A percentile compares a stretch with the other conserved stretches of the same genome.
Conservation (phyloP, 2,888 invertebrate genomes). For the Eristalinus aeneus region DNA sequence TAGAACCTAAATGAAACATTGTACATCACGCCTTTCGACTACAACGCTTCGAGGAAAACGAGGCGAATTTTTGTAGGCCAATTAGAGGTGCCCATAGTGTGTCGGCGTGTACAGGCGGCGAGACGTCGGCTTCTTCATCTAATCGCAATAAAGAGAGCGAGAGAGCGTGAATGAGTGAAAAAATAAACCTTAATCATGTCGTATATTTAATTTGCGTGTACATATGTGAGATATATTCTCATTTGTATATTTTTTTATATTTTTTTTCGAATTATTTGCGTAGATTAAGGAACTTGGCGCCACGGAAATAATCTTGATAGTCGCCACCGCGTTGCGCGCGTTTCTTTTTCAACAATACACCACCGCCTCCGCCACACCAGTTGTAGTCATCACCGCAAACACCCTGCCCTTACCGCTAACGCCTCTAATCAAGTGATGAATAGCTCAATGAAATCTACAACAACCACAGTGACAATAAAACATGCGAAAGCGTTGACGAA, state of each 20-base stretch:
- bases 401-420: neutral
- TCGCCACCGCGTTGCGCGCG: constrained; percentile 42
- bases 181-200: constrained; percentile 24
- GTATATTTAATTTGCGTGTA: constrained; percentile 31
- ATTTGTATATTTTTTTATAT: constrained; percentile 12
- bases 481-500: constrained; percentile 51
- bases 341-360: neutral
- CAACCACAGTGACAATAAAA: constrained; percentile 37
- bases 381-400: neutral
- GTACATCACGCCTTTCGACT: constrained; percentile 2
- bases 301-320: constrained; percentile 77
- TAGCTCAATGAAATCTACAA: constrained; percentile 55
- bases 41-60: neutral
- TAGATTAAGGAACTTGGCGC: constrained; percentile 79
- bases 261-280: constrained; percentile 75
- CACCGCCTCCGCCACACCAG: constrained; percentile 7
- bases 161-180: neutral
- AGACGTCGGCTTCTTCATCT: constrained; percentile 1
- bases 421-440: constrained; percentile 44
- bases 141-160: constrained; percentile 21
- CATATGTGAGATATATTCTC: neutral
- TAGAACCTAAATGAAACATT: constrained; percentile 2
- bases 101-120: neutral
- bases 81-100: neutral
- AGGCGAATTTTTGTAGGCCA: constrained; percentile 40